phyloP scores from a whole-genome alignment of 2,797 vertebrate species.

The Labroides dimidiatus region DNA sequence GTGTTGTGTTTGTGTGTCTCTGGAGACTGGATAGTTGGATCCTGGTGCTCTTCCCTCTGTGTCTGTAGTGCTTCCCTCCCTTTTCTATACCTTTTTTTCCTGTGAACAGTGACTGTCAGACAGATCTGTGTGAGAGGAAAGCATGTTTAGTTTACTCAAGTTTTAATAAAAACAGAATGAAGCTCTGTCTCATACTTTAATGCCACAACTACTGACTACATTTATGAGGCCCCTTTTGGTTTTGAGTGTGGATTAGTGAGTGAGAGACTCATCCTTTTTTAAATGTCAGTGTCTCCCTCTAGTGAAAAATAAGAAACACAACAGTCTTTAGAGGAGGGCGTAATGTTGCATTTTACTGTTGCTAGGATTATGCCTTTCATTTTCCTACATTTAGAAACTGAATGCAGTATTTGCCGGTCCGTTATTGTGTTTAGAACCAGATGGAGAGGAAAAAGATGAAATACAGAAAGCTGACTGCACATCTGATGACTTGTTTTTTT shows the following conservation, averaged over 20 bases:
- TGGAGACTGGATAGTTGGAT: slow-evolving; percentile 67
- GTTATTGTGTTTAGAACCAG: background rate
- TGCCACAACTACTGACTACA: slow-evolving; percentile 51
- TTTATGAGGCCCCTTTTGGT: slow-evolving; percentile 56
- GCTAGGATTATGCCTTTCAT: too few relatives aligned
- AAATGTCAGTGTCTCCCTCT: slow-evolving; percentile 72
- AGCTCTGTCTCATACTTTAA: slow-evolving; percentile 63
- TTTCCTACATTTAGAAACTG: too few relatives aligned
- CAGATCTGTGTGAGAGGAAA: slow-evolving; percentile 35
- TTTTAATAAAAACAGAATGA: slow-evolving; percentile 59
- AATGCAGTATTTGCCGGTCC: background rate
- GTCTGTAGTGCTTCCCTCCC: slow-evolving; percentile 41
- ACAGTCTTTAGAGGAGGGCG: background rate
- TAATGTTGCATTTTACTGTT: too few relatives aligned
- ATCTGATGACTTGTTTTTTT: too few relatives aligned
- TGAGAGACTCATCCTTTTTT: slow-evolving; percentile 50
- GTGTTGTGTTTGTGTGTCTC: slow-evolving; percentile 59
- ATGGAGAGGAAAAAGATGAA: too few relatives aligned
- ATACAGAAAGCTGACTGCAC: too few relatives aligned
- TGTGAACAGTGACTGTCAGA: slow-evolving; percentile 34
- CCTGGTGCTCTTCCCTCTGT: slow-evolving; percentile 57
- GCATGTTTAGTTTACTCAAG: slow-evolving; percentile 34
- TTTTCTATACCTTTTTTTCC: slow-evolving; percentile 46
- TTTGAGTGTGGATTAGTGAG: slow-evolving; percentile 63
- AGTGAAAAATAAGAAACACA: slow-evolving; percentile 47